Evolutionary conservation across 2,888 invertebrate genomes (phyloP), one percentile per base, ranked within the genome.

Genomic region (Lordiphosa andalusiaca): DNA sequence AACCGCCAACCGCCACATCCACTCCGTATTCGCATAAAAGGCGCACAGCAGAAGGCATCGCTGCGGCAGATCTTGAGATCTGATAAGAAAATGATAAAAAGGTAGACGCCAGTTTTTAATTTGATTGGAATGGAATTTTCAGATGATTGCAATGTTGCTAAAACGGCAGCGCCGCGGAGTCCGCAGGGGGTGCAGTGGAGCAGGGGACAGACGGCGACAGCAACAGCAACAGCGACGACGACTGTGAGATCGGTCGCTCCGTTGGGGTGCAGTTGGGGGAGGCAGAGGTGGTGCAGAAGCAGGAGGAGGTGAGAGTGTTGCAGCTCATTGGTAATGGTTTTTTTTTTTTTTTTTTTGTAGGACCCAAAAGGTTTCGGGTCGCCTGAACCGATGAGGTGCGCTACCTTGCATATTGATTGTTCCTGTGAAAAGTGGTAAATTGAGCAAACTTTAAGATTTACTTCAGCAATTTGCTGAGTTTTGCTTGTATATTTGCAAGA

Each of bases 51-150:
- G 84, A 84, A 84, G 80, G 77, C 76, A 77, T 77, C 85, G 82
- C 85, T 85, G 85, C 85, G 84, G 85, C 80, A 85, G 88, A 88
- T 87, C 88, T 87, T 74, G 75, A 78, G 86, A 87, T 88, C 88
- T 86, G 87, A 87, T 87, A 87, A 87, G 87, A 87, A 82, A 87
- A 88, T 88, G 88, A 88, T 88, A 88, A 88, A 88, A 88, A 85
- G 88, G 85, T 83, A 88, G 88, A 88, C 89, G 87, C 88, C 88
- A 87, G 87, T 87, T 88, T 86, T 87, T 88, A 88, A 88, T 88
- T 88, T 88, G 88, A 88, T 88, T 88, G 87, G 86, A 87, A 88
- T 87, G 84, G 85, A 84, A 86, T 86, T 85, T 85, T 84, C 84
- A 84, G 81, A 81, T 81, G 86, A 81, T 81, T 81, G 80, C 80